Evolutionary conservation across 2,113 vertebrate species (phyloP).

Genomic region (Craseonycteris thonglongyai): DNA sequence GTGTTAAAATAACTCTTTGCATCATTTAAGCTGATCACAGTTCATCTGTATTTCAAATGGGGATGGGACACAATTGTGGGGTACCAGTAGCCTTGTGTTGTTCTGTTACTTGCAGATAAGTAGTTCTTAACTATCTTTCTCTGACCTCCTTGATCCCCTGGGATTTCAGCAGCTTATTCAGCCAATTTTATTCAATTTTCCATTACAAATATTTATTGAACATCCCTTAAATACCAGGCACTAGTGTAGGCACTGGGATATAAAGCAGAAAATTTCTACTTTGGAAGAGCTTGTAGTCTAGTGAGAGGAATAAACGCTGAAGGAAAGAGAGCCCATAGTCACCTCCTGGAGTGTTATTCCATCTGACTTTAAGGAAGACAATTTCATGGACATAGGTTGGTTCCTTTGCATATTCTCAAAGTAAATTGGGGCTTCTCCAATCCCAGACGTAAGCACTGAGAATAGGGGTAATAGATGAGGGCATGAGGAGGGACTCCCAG

Average conservation of each 20-base stretch:
- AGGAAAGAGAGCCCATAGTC: neutral
- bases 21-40: neutral
- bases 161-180: neutral
- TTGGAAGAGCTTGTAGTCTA: neutral
- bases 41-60: neutral
- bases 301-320: neutral
- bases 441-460: neutral
- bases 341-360: neutral
- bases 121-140: neutral
- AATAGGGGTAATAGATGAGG: neutral
- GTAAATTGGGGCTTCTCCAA: neutral
- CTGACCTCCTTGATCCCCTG: neutral
- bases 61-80: neutral
- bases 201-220: neutral
- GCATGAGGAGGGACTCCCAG: neutral
- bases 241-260: neutral
- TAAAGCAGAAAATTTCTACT: neutral
- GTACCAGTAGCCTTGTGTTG: neutral
- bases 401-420: neutral
- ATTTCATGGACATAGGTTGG: neutral
- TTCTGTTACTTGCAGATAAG: neutral
- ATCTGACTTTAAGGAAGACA: neutral
- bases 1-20: neutral
- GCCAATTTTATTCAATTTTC: neutral
- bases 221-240: neutral